Conservation (phyloP, 2,113 vertebrate genomes). For the Hyperoodon ampullatus region DNA sequence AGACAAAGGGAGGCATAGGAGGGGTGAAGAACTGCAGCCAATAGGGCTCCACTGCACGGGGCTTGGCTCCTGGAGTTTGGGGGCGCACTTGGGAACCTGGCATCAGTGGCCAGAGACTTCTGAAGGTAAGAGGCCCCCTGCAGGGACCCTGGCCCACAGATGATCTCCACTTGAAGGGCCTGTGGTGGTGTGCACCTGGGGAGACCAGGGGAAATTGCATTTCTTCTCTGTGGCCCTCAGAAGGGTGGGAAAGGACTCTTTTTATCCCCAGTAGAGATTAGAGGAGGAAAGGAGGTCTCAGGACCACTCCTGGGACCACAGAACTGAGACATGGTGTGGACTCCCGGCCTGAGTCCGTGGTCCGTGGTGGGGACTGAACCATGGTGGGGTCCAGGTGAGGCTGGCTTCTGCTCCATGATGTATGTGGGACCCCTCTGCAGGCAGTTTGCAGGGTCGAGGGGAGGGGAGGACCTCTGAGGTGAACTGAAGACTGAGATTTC, state of each 20-base stretch:
- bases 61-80: too few relatives aligned
- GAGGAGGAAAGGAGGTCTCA: not conserved
- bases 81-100: not conserved
- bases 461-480: not conserved
- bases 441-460: not conserved
- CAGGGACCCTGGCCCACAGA: not conserved
- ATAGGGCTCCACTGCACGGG: too few relatives aligned
- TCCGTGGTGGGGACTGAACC: not conserved
- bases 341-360: not conserved
- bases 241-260: not conserved
- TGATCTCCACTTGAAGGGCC: not conserved
- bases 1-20: not conserved
- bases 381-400: accelerated
- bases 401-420: not conserved
- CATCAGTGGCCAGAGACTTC: not conserved
- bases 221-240: not conserved
- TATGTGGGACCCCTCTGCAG: not conserved
- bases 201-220: not conserved
- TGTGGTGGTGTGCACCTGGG: not conserved
- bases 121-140: not conserved
- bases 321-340: not conserved
- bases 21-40: not conserved
- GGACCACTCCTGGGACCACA: not conserved
- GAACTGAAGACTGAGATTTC: not conserved
- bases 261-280: not conserved